A percentile compares a stretch with the other conserved stretches of the same genome.
These are phyloP conservation scores for Danio kyathit DNA, from an alignment of 2,797 vertebrate genomes.

Conservation along the genomic window DNA sequence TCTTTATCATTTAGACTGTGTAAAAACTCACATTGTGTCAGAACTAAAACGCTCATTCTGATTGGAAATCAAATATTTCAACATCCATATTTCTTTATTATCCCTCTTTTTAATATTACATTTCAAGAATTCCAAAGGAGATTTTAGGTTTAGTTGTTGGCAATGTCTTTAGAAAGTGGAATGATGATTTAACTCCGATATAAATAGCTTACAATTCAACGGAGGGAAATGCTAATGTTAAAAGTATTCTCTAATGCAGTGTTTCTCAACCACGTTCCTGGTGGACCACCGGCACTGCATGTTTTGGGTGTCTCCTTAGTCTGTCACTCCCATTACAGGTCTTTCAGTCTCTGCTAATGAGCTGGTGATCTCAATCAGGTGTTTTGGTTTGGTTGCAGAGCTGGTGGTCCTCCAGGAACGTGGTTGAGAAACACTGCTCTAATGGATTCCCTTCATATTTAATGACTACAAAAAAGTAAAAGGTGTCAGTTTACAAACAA, in stretches of 20 bases:
- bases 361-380: too few relatives aligned
- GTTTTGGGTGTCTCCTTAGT: too few relatives aligned
- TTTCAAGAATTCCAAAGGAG: background rate
- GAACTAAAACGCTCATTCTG: background rate
- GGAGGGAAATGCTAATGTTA: background rate
- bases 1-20: conserved; percentile 31
- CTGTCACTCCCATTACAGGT: too few relatives aligned
- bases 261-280: too few relatives aligned
- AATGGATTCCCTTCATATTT: background rate
- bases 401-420: too few relatives aligned
- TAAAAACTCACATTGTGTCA: conserved; percentile 11
- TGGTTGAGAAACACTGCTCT: too few relatives aligned
- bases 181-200: background rate
- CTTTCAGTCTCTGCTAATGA: too few relatives aligned
- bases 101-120: background rate
- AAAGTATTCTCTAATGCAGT: background rate
- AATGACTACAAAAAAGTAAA: background rate
- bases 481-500: background rate
- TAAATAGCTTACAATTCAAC: background rate
- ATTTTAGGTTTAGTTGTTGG: background rate
- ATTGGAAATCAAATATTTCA: background rate
- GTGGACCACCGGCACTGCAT: too few relatives aligned
- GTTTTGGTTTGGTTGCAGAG: too few relatives aligned
- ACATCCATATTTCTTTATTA: background rate
- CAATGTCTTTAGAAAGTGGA: background rate